Conservation (phyloP, 2,113 vertebrate species). For the Boulengerochromis microlepis region DNA sequence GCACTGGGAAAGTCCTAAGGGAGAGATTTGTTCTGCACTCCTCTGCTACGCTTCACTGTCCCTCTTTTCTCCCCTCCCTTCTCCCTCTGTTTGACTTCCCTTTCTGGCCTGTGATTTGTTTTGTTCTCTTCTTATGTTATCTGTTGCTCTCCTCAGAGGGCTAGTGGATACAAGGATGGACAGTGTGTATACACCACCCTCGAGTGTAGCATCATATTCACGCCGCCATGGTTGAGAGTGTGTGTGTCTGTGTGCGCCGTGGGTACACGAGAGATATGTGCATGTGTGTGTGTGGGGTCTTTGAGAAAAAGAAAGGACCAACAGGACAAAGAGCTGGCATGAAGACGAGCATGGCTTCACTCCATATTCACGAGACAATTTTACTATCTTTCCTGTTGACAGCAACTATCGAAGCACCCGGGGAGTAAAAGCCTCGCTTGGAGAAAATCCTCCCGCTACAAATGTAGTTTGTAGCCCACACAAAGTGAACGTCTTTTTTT, state of each 20-base stretch:
- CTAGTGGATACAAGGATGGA: not conserved
- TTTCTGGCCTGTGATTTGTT: constrained; percentile 30
- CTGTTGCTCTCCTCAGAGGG: constrained; percentile 40
- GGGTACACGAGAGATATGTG: not conserved
- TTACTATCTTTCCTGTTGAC: constrained; percentile 40
- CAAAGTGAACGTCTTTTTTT: not conserved
- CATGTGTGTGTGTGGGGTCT: not conserved
- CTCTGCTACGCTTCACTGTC: constrained; percentile 5
- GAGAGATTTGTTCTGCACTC: constrained; percentile 42
- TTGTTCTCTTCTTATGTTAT: constrained; percentile 25
- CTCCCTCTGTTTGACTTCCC: constrained; percentile 35
- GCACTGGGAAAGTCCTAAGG: constrained; percentile 40
- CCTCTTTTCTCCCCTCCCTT: not conserved
- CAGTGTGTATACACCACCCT: constrained; percentile 18
- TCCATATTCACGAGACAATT: constrained; percentile 22
- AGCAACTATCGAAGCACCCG: not conserved
- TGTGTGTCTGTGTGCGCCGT: not conserved
- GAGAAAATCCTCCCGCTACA: not conserved
- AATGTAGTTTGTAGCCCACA: not conserved
- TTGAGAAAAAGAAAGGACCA: not conserved
- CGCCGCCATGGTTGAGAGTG: not conserved
- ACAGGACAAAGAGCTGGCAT: not conserved
- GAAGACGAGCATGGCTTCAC: not conserved
- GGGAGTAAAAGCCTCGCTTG: not conserved
- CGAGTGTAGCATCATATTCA: constrained; percentile 18